Base-by-base conservation (phyloP, 2,797 vertebrate genomes). In the Danio kyathit region DNA sequence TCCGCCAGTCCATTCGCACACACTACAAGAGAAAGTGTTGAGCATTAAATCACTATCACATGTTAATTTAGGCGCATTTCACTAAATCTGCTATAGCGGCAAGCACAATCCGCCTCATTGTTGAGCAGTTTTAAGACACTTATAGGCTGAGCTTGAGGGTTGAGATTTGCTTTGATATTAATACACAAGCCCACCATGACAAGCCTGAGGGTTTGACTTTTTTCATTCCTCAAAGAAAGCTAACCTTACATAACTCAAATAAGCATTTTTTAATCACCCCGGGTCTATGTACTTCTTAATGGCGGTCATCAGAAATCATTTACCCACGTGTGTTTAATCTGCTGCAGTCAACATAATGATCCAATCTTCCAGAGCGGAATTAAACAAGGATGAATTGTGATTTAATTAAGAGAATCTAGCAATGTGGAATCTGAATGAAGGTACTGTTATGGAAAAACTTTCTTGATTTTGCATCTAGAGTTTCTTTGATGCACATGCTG, bases 121-220 rank as follows among this genome's bases (percentile, higher is more conserved):
- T 88, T 90, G 63, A 2, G 65, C 74, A 44, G 88, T 85, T 88
- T 90, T 81, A 87, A 87, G 79, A 71, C 82, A 82, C 76, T 86
- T 90, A 52, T 12, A 89, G 90, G 88, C 89, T 90, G 87, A 74
- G 86, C 74, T 77, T 89, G 86, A 92, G 87, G 88, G 87, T 89
- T 29, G 29, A 29, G 89, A 93, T 90, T 88, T 82, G 84, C 88
- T 88, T 79, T 87, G 91, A 90, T 89, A 90, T 83, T 92, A 92
- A 91, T 90, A 87, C 78, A 56, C 38, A 48, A 74, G 21, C 41
- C 40, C 66, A 79, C 56, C 38, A 9, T 46, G 59, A 64, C 19
- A 63, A 29, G 59, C 21, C 16, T 17, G 2, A 57, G 38, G 60
- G 5, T 11, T 38, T 61, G 17, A 59, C 54, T 44, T 46, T 16